Evolutionary conservation across 92 coral and sea anemone species (phyloP).

Genomic region (Palythoa heliodiscus): DNA sequence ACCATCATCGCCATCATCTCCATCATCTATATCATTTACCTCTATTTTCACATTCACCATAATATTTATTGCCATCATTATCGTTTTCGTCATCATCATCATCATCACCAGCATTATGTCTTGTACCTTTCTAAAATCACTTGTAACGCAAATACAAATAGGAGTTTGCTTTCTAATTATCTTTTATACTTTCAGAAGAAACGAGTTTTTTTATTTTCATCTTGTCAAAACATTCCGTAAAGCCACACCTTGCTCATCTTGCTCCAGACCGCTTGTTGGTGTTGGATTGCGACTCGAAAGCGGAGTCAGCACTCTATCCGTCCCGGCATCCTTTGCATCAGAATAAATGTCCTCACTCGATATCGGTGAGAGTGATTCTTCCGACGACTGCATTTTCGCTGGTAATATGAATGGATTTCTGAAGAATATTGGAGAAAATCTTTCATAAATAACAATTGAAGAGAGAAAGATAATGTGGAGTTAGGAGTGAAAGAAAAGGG

Average conservation of each 20-base stretch:
- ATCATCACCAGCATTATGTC: too few relatives aligned
- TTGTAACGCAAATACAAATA: too few relatives aligned
- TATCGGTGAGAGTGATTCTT: slow-evolving; percentile 78
- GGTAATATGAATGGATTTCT: slow-evolving; percentile 25
- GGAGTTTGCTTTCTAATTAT: too few relatives aligned
- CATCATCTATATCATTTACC: too few relatives aligned
- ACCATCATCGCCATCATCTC: too few relatives aligned
- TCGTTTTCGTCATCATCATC: too few relatives aligned
- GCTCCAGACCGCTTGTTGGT: slow-evolving; percentile 36
- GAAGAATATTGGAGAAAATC: background rate
- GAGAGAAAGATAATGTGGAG: background rate
- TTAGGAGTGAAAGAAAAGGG: too few relatives aligned
- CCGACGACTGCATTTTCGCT: slow-evolving; percentile 65
- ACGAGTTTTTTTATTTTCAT: background rate
- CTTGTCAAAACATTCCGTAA: background rate
- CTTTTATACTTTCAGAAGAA: too few relatives aligned
- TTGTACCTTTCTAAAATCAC: too few relatives aligned
- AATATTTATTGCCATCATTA: too few relatives aligned
- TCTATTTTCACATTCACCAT: too few relatives aligned
- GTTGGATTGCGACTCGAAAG: slow-evolving; percentile 40
- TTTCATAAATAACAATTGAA: background rate
- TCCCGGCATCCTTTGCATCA: slow-evolving; percentile 68
- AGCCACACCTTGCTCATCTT: slow-evolving; percentile 26
- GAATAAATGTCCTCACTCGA: slow-evolving; percentile 77
- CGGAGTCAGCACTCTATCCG: slow-evolving; percentile 48